phyloP scores from a whole-genome alignment of 2,113 vertebrate genomes.

The Proteles cristata region DNA sequence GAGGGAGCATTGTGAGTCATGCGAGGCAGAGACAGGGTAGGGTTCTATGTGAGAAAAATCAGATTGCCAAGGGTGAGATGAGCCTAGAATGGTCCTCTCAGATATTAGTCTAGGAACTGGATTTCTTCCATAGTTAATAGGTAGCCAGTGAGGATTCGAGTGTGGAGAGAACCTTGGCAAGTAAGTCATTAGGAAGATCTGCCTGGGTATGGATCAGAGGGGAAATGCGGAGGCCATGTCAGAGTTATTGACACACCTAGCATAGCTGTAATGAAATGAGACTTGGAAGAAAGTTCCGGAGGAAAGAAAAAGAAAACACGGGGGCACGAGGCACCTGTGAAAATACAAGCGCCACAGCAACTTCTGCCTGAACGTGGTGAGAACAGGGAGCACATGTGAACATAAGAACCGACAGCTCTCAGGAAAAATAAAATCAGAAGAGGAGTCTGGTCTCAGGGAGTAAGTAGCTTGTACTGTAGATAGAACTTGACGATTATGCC shows the following conservation, averaged over 20 bases:
- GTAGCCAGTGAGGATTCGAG: not conserved
- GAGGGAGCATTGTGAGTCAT: not conserved
- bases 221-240: not conserved
- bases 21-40: not conserved
- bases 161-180: not conserved
- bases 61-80: not conserved
- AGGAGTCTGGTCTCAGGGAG: not conserved
- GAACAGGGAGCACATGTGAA: not conserved
- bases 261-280: not conserved
- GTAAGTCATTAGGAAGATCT: not conserved
- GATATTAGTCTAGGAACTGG: not conserved
- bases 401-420: not conserved
- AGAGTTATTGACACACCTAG: not conserved
- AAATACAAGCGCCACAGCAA: not conserved
- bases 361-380: not conserved
- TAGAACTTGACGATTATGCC: not conserved
- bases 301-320: not conserved
- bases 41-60: not conserved
- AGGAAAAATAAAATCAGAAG: not conserved
- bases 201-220: not conserved
- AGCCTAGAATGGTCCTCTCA: not conserved
- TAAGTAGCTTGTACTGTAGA: not conserved
- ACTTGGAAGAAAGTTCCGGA: not conserved
- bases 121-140: not conserved
- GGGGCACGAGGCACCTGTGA: not conserved